Conservation (phyloP, 2,888 invertebrate species). For the Microctonus brassicae region DNA sequence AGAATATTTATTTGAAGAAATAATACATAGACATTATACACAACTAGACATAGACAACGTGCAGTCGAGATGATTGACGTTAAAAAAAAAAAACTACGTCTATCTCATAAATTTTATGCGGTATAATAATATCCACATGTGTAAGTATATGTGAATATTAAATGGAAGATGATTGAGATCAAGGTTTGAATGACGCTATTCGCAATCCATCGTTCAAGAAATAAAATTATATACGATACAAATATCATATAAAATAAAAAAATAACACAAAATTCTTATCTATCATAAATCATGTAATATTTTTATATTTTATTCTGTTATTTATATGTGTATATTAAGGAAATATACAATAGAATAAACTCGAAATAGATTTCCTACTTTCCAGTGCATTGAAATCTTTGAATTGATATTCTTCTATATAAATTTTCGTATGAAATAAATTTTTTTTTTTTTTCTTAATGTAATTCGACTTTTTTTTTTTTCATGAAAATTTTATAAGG, state of each 20-base stretch:
- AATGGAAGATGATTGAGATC: neutral
- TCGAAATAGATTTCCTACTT: neutral
- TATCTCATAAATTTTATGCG: neutral
- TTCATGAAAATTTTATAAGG: neutral
- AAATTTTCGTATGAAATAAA: neutral
- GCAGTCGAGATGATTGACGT: neutral
- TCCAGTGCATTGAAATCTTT: neutral
- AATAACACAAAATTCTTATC: too few relatives aligned
- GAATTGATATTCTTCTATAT: neutral
- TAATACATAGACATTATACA: neutral
- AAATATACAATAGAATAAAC: neutral
- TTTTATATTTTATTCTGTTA: neutral
- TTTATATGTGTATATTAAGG: neutral
- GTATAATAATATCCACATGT: neutral
- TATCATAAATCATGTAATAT: neutral
- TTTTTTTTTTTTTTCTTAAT: neutral
- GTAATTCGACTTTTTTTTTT: neutral
- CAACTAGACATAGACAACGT: too few relatives aligned
- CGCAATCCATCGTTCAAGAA: neutral
- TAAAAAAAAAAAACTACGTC: neutral
- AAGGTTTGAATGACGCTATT: neutral
- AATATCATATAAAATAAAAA: neutral
- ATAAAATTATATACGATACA: neutral
- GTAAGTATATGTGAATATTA: neutral
- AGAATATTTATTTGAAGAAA: neutral